Evolutionary conservation across 2,797 vertebrate species (phyloP), one percentile per base, ranked within the genome.

Genomic region (Cetoscarus ocellatus): DNA sequence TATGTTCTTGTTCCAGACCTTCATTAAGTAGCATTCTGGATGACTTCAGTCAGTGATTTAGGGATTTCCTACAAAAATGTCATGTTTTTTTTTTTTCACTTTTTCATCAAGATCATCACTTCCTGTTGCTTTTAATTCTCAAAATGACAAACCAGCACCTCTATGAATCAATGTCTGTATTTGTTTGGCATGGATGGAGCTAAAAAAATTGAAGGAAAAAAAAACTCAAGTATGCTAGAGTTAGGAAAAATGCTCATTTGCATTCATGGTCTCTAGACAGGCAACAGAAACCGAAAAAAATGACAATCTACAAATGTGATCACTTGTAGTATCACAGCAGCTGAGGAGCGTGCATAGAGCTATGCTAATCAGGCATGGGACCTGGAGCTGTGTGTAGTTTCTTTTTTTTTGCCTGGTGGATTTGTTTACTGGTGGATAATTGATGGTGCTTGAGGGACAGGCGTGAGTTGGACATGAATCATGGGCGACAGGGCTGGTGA

Each of bases 371-470:
- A 94, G 84, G 88, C 83, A 84, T 80, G 81, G 78, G 83, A 89
- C 85, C 82, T 77, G 71, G 75, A 73, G 86, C 70, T 63, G 61
- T 66, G 9, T 42, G 7, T 75, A 7, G 6, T 57, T 61, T 70
- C 38, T 63, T 53, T 69, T 52, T 92, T 96, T 96, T 95, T 95
- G 96, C 96, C 94, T 88, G 79, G 92, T 89, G 92, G 89, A 94
- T 97, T 97, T 98, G 96, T 98, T 97, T 98, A 96, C 95, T 94
- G 96, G 96, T 91, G 95, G 95, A 94, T 97, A 98, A 99, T 98
- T 98, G 97, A 99, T 98, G 96, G 96, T 95, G 96, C 96, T 97
- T 96, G 95, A 95, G 97, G 96, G 96, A 97, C 96, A 94, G 94
- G 94, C 92, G 92, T 94, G 96, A 97, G 96, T 96, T 93, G 94